Evolutionary conservation across 2,888 invertebrate species (phyloP).

Genomic region (Caenorhabditis wallacei): DNA sequence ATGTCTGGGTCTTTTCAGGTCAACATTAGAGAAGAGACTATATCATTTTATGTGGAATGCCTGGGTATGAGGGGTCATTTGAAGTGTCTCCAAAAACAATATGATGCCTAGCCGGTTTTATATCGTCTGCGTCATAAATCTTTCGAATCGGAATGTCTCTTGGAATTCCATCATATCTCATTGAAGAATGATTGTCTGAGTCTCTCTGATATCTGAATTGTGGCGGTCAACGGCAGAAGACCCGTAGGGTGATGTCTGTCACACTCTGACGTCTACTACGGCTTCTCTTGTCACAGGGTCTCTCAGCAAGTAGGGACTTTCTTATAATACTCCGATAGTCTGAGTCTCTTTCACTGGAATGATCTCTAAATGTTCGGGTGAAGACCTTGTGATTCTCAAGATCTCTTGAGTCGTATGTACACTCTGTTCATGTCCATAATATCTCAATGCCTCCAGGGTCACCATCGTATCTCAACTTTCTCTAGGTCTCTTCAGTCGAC

Average conservation of each 20-base stretch:
- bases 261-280: constrained; percentile 3
- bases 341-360: background rate
- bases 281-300: constrained; percentile 7
- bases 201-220: constrained; percentile 18
- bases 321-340: constrained; percentile 7
- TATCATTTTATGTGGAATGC: constrained; percentile 3
- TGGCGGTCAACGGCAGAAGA: constrained; percentile 24
- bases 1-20: constrained; percentile 34
- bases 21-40: constrained; percentile 15
- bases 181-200: constrained; percentile 4
- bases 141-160: constrained; percentile 2
- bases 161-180: background rate
- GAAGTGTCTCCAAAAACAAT: constrained; percentile 2
- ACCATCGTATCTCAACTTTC: background rate
- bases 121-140: constrained; percentile 10
- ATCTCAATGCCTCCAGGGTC: background rate
- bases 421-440: constrained; percentile 2
- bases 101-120: background rate
- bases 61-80: constrained; percentile 10
- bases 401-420: constrained; percentile 21
- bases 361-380: background rate
- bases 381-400: constrained; percentile 34
- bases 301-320: constrained; percentile 9
- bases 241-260: background rate
- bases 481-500: constrained; percentile 1